Conservation (phyloP, 2,888 invertebrate genomes). For the Kuschelorhynchus macadamiae region DNA sequence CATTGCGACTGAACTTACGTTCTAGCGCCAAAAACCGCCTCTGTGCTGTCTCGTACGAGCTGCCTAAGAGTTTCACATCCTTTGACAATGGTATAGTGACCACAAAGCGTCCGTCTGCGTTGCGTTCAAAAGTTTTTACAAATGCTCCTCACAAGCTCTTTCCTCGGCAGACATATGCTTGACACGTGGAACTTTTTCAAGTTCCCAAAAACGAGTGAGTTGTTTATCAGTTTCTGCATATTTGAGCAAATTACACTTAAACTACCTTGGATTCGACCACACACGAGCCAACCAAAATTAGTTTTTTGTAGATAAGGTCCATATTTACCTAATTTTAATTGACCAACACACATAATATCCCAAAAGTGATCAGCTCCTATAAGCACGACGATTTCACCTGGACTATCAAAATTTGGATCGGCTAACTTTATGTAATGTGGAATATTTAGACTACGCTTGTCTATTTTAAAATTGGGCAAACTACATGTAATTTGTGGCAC, state of each 20-base stretch:
- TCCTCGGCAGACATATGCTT: constrained; percentile 6
- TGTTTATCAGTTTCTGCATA: constrained; percentile 1
- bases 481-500: constrained; percentile 28
- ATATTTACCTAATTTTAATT: constrained; percentile 24
- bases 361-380: constrained; percentile 43
- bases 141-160: not conserved
- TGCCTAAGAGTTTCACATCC: constrained; percentile 24
- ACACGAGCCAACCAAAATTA: constrained; percentile 14
- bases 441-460: constrained; percentile 11
- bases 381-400: constrained; percentile 39
- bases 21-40: too few relatives aligned
- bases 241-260: constrained; percentile 9
- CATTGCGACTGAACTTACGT: too few relatives aligned
- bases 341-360: constrained; percentile 34
- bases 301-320: constrained; percentile 21
- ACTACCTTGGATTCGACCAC: not conserved
- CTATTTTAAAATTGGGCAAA: constrained; percentile 28
- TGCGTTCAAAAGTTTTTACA: too few relatives aligned
- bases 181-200: constrained; percentile 6
- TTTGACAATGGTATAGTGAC: constrained; percentile 13
- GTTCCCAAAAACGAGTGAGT: constrained; percentile 14
- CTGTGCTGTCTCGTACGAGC: too few relatives aligned
- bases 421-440: constrained; percentile 37
- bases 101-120: constrained; percentile 13
- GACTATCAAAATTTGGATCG: constrained; percentile 34